Evolutionary conservation across 23 tunicate genomes (phyloP), one percentile per base, ranked within the genome.

Genomic region (Aplidium turbinatum): DNA sequence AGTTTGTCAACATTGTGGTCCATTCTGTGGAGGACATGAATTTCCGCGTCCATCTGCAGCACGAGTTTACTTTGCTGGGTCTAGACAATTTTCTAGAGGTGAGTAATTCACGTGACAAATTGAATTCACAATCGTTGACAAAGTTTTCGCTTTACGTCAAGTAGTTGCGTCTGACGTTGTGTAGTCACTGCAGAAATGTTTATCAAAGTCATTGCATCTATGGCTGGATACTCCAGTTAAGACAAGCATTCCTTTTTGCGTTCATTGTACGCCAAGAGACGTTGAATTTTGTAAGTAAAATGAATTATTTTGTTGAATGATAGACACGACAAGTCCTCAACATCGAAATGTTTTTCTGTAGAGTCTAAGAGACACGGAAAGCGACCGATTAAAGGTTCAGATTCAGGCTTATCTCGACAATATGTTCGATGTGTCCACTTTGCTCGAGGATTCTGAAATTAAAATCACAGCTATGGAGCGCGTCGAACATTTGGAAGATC

Each of bases 1-100:
- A 94, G 68, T 94, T 94, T 56, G 76, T 94, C 82, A 94, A 94
- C 54, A 87, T 94, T 30, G 95, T 94, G 16, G 94, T 94, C 0
- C 95, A 94, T 51, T 94, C 99, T 0, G 99, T 94, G 6, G 94
- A 94, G 81, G 95, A 87, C 45, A 87, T 94, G 95, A 94, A 94
- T 77, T 94, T 86, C 61, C 82, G 99, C 19, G 99, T 94, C 33
- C 99, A 94, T 40, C 73, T 94, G 19, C 99, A 94, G 73, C 91
- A 81, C 38, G 99, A 94, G 68, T 94, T 94, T 57, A 78, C 93
- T 18, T 33, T 86, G 68, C 99, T 94, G 19, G 99, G 99, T 6
- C 61, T 94, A 35, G 99, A 94, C 29, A 70, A 79, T 1, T 82
- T 48, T 30, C 71, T 94, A 4, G 85, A 87, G 83, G 94, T 91